These are phyloP conservation scores for Cercopithecus mona DNA, from an alignment of 2,113 vertebrate genomes.

Conservation along the genomic window DNA sequence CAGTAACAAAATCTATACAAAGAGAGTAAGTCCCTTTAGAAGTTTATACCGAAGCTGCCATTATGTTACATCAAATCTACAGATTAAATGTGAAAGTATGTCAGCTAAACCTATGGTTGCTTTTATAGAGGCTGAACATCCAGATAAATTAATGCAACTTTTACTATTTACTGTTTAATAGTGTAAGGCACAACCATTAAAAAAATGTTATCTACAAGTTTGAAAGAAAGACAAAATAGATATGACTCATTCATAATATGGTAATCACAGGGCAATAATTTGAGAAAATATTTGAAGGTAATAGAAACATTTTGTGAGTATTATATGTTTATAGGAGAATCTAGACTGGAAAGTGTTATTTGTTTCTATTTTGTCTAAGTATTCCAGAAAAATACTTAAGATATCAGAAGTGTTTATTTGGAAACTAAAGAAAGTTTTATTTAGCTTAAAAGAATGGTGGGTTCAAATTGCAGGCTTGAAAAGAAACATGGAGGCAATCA, in stretches of 20 bases:
- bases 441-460: neutral
- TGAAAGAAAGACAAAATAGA: neutral
- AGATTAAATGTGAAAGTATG: constrained; percentile 6
- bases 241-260: neutral
- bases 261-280: neutral
- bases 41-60: neutral
- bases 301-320: neutral
- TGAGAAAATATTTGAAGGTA: neutral
- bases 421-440: neutral
- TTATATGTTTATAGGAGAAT: neutral
- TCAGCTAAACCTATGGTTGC: neutral
- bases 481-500: neutral
- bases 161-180: neutral
- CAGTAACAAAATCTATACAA: neutral
- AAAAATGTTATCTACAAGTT: neutral
- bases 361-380: neutral
- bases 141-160: neutral
- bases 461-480: neutral
- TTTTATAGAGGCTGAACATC: neutral
- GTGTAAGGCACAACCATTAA: neutral
- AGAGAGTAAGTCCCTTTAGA: neutral
- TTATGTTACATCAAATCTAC: neutral
- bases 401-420: neutral
- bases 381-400: neutral
- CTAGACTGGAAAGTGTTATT: neutral